A percentile compares a stretch with the other conserved stretches of the same genome.
These are phyloP conservation scores for Dendronephthya gigantea DNA, from an alignment of 64 coral and sea anemone genomes.

Conservation along the genomic window DNA sequence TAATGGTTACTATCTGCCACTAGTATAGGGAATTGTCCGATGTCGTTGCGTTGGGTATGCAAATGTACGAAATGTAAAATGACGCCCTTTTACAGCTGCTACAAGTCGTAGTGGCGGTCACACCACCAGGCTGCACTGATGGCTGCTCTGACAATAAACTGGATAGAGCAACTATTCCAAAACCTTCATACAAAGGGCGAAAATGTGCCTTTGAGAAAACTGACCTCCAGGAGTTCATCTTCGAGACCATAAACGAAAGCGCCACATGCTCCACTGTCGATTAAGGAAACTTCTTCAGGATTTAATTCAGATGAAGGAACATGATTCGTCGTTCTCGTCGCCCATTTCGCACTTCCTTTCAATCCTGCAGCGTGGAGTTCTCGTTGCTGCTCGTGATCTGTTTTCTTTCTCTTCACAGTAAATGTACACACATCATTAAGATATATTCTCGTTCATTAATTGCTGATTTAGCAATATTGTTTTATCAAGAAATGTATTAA, in stretches of 20 bases:
- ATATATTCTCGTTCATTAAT: no score
- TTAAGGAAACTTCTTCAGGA: slow-evolving; percentile 78
- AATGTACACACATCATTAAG: background rate
- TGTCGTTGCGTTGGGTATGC: no score
- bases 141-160: no score
- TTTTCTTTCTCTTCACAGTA: slow-evolving; percentile 60
- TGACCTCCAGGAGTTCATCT: slow-evolving; percentile 82
- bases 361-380: slow-evolving; percentile 73
- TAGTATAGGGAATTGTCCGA: no score
- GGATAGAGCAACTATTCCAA: no score
- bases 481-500: no score
- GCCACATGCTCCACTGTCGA: slow-evolving; percentile 87
- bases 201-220: background rate
- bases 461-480: no score
- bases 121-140: no score
- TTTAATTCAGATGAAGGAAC: slow-evolving; percentile 57
- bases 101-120: no score
- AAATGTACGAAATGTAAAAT: no score
- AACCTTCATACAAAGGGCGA: background rate
- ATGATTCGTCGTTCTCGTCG: slow-evolving; percentile 35
- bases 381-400: slow-evolving; percentile 82
- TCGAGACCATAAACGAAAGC: slow-evolving; percentile 95
- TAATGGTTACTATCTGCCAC: no score
- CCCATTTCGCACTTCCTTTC: slow-evolving; percentile 8
- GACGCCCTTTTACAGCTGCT: no score